Base-by-base conservation (phyloP, 2,797 vertebrate genomes). In the Gymnopithys bicolor region DNA sequence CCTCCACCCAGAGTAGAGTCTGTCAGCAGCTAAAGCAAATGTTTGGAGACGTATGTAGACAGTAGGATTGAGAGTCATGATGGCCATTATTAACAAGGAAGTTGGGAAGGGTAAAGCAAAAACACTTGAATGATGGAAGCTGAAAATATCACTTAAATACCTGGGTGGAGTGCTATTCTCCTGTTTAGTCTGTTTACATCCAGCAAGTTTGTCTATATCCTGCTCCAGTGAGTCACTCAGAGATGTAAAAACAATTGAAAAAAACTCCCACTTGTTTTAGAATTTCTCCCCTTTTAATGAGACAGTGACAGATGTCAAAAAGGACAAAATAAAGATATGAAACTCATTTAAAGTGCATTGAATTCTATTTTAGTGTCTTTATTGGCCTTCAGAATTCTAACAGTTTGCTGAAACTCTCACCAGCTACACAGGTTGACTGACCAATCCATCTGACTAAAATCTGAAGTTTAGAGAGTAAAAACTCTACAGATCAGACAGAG, bases 161-260 rank as follows among this genome's bases (percentile, higher is more conserved):
- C 55, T 69, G 76, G 32, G 81, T 59, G 59, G 74, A 89, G 51
- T 39, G 49, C 37, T 82, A 46, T 27, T 91, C 76, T 94, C 39
- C 58, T 75, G 46, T 89, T 95, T 89, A 5, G 3, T 28, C 67
- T 75, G 64, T 84, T 85, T 87, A 90, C 30, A 83, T 88, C 30
- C 5, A 1, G 30, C 41, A 90, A 92, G 21, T 64, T 94, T 81
- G 84, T 51, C 79, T 95, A 49, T 73, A 77, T 52, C 41, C 39
- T 91, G 68, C 48, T 79, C 45, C 55, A 13, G 10, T 91, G 77
- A 94, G 74, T 87, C 86, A 91, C 58, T 70, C 46, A 46, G 73
- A 96, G 33, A 86, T 52, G 39, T 58, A 76, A 68, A 58, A 94
- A 49, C 15, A 76, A 90, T 19, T 77, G 62, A 79, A 74, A 94